Evolutionary conservation across 2,113 vertebrate genomes (phyloP).

Genomic region (Ardeotis arabs): DNA sequence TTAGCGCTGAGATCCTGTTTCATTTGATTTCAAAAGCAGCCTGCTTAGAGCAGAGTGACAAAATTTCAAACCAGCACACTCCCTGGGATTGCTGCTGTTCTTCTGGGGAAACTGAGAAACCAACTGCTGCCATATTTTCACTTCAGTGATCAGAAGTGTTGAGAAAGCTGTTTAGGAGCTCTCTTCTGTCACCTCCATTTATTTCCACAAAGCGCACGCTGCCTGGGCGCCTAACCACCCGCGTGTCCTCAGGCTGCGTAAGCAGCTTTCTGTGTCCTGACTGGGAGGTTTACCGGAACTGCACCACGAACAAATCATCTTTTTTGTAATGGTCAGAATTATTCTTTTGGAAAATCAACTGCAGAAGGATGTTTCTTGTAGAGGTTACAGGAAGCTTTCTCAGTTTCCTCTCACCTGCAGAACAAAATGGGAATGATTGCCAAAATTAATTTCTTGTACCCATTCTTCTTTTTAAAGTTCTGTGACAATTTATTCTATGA

Average conservation of each 20-base stretch:
- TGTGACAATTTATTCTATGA: neutral
- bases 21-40: neutral
- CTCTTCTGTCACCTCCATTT: neutral
- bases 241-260: neutral
- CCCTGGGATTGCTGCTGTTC: neutral
- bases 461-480: neutral
- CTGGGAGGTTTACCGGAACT: neutral
- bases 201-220: neutral
- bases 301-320: neutral
- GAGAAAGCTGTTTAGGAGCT: neutral
- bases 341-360: neutral
- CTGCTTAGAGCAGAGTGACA: too few species aligned
- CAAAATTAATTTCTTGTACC: neutral
- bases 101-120: neutral
- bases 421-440: neutral
- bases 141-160: neutral
- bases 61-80: neutral
- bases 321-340: neutral
- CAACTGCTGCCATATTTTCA: neutral
- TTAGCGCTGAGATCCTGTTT: neutral
- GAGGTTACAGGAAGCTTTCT: neutral
- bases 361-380: neutral
- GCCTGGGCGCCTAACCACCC: neutral
- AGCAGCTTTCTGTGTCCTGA: neutral
- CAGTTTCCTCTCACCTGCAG: neutral